Evolutionary conservation across 1,140 invertebrate genomes (phyloP).

Genomic region (Bemisia tabaci): DNA sequence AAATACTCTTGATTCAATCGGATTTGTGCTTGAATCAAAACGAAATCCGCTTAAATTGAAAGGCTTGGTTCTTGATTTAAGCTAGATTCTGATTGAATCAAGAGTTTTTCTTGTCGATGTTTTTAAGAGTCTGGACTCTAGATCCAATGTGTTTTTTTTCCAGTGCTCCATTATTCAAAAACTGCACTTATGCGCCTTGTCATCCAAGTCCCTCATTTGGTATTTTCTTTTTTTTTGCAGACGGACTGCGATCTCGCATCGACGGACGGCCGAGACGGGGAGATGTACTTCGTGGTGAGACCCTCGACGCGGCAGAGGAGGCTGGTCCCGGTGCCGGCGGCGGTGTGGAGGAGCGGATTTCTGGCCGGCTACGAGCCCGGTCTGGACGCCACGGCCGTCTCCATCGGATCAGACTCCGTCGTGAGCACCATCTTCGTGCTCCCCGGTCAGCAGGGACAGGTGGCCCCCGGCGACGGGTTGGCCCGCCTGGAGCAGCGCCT

Average conservation of each 20-base stretch:
- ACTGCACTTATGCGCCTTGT: too few relatives aligned
- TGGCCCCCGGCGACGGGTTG: constrained; percentile 58
- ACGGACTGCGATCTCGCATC: constrained; percentile 56
- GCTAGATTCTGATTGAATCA: too few relatives aligned
- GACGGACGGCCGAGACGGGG: constrained; percentile 56
- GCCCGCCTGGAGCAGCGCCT: constrained; percentile 52
- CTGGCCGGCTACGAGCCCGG: constrained; percentile 66
- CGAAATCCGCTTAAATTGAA: too few relatives aligned
- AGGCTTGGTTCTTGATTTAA: too few relatives aligned
- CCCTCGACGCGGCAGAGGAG: constrained; percentile 60
- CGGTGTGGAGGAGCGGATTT: constrained; percentile 57
- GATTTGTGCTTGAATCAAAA: too few relatives aligned
- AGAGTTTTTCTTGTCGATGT: too few relatives aligned
- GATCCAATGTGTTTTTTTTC: too few relatives aligned
- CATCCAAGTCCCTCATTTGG: too few relatives aligned
- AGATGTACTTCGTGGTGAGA: constrained; percentile 68
- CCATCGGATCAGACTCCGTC: constrained; percentile 50
- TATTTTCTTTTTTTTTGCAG: constrained; percentile 37
- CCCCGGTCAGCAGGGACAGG: constrained; percentile 55
- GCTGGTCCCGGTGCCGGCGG: constrained; percentile 64
- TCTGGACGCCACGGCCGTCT: constrained; percentile 63
- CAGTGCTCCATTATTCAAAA: too few relatives aligned
- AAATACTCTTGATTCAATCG: too few relatives aligned
- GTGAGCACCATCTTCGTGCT: constrained; percentile 64
- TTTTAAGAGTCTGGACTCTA: too few relatives aligned